These are phyloP conservation scores for Vicugna pacos DNA, from an alignment of 2,113 vertebrate species.

Conservation along the genomic window DNA sequence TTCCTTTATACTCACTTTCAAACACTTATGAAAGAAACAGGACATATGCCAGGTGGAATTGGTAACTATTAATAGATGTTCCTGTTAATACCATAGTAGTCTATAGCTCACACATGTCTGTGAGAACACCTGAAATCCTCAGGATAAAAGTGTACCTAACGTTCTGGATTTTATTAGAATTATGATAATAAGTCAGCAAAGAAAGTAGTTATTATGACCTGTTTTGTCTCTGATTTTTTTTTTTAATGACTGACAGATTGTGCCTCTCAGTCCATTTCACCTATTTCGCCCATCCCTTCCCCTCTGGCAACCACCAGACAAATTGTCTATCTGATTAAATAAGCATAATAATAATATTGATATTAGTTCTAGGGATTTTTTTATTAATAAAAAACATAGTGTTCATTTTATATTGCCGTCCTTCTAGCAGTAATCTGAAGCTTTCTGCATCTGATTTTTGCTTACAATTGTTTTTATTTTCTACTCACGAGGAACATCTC, in stretches of 20 bases:
- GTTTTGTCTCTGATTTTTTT: neutral
- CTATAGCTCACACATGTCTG: neutral
- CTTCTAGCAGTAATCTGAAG: constrained; percentile 34
- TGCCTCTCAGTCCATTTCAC: neutral
- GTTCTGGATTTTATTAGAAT: neutral
- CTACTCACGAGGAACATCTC: constrained; percentile 66
- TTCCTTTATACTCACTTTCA: neutral
- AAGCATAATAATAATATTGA: constrained; percentile 1
- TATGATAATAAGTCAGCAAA: neutral
- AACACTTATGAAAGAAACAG: neutral
- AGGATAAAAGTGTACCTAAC: neutral
- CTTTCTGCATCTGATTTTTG: constrained; percentile 69
- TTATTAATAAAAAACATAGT: constrained; percentile 50
- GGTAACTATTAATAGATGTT: neutral
- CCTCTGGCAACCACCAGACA: neutral
- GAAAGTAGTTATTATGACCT: neutral
- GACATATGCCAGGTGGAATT: neutral
- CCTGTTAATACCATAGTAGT: neutral
- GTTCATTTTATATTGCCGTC: constrained; percentile 28
- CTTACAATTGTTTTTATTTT: constrained; percentile 73
- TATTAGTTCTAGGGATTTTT: neutral
- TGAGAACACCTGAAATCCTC: neutral
- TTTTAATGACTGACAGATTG: neutral
- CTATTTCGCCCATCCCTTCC: neutral
- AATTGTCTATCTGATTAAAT: neutral